These are phyloP conservation scores for Caenorhabditis sp. DNA, from an alignment of 2,888 invertebrate species.

Conservation along the genomic window DNA sequence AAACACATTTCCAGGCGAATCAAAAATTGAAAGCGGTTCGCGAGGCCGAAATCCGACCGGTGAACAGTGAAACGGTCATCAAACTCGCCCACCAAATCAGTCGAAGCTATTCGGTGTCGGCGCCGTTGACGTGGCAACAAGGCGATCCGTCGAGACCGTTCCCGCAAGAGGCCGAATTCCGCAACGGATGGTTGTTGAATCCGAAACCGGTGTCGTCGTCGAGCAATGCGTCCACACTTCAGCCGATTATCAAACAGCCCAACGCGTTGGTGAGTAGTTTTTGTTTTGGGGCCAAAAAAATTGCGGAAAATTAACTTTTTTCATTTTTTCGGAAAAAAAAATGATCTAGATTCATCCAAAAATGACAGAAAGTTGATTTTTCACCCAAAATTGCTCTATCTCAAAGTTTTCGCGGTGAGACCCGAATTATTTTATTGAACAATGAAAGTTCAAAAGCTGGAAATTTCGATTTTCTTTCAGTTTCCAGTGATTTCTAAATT, in stretches of 20 bases:
- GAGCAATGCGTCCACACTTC: too few species aligned
- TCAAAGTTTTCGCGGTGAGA: too few species aligned
- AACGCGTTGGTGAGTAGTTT: background rate
- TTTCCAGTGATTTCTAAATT: too few species aligned
- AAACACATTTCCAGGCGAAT: conserved; percentile 43
- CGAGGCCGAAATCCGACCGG: conserved; percentile 50
- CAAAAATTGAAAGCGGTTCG: conserved; percentile 54
- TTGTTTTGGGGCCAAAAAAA: too few species aligned
- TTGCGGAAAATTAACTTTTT: too few species aligned
- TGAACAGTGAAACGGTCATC: conserved; percentile 62
- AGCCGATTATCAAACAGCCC: background rate
- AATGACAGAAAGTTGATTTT: too few species aligned
- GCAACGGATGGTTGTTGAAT: conserved; percentile 34
- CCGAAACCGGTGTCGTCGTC: conserved; percentile 8
- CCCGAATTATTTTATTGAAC: too few species aligned
- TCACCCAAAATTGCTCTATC: too few species aligned
- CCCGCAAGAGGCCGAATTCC: conserved; percentile 67
- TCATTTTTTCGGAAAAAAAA: too few species aligned
- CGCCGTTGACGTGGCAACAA: conserved; percentile 61
- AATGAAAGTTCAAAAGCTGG: too few species aligned
- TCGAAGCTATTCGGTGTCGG: conserved; percentile 60
- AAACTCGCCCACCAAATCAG: conserved; percentile 64
- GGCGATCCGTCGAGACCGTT: conserved; percentile 66
- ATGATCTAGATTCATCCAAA: too few species aligned
- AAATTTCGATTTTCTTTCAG: too few species aligned